Conservation (phyloP, 2,797 vertebrate genomes). For the Cryptoblepharus egeriae region DNA sequence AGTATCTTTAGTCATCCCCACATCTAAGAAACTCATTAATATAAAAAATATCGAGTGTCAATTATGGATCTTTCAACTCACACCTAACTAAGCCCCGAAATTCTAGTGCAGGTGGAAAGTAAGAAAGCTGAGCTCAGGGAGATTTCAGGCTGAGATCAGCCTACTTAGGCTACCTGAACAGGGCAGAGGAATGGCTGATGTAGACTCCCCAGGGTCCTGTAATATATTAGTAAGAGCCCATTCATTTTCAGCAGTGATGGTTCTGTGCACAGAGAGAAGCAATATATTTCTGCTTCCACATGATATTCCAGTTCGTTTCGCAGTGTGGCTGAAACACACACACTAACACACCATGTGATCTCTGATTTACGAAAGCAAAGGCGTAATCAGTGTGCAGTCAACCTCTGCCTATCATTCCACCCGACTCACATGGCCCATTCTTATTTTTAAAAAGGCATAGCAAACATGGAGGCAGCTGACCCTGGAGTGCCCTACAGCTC, state of each 20-base stretch:
- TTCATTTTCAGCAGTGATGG: conserved; percentile 37
- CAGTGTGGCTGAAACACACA: conserved; percentile 46
- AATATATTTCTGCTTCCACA: conserved; percentile 67
- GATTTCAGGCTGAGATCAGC: background rate
- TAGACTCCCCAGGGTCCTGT: conserved; percentile 24
- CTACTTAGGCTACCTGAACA: conserved; percentile 22
- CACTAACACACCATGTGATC: conserved; percentile 71
- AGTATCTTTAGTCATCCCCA: too few species aligned
- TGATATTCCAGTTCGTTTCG: conserved; percentile 74
- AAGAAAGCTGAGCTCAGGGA: background rate
- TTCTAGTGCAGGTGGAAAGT: background rate
- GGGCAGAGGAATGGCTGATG: background rate
- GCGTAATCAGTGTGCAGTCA: conserved; percentile 34
- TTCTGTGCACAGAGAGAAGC: conserved; percentile 17
- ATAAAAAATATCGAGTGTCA: too few species aligned
- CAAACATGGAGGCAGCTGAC: conserved; percentile 21
- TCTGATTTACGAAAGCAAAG: conserved; percentile 67
- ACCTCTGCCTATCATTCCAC: conserved; percentile 47
- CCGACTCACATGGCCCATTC: conserved; percentile 17
- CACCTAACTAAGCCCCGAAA: background rate
- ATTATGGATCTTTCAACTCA: too few species aligned
- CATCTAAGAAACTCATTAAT: too few species aligned
- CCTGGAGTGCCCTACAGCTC: background rate
- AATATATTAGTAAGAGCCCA: conserved; percentile 11
- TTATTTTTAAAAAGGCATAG: fast-evolving